Conservation (phyloP, 2,888 invertebrate genomes). For the Cosmorhoe ocellata region DNA sequence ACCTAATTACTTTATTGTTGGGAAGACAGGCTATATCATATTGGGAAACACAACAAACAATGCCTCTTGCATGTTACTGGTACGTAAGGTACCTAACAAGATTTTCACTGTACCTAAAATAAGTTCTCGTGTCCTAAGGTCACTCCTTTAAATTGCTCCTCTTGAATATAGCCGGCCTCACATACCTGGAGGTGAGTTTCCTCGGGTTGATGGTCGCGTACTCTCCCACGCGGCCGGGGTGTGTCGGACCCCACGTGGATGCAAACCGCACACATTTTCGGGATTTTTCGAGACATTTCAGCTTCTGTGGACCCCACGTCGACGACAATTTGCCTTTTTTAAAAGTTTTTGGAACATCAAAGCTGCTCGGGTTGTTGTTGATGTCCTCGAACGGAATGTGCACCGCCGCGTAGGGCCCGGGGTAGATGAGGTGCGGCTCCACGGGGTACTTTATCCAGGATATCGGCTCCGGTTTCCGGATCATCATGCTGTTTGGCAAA, state of each 20-base stretch:
- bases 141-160: slow-evolving; percentile 23
- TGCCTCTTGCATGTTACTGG: too few species aligned
- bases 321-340: slow-evolving; percentile 21
- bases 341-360: not conserved
- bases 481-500: not conserved
- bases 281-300: slow-evolving; percentile 22
- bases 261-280: slow-evolving; percentile 30
- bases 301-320: slow-evolving; percentile 33
- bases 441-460: slow-evolving; percentile 24
- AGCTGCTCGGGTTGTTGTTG: slow-evolving; percentile 3
- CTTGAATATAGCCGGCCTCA: slow-evolving; percentile 46
- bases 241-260: slow-evolving; percentile 30
- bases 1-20: too few species aligned
- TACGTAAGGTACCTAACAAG: too few species aligned
- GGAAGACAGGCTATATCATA: slow-evolving; percentile 14
- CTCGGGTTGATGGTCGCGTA: slow-evolving; percentile 56
- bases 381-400: slow-evolving; percentile 12
- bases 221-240: slow-evolving; percentile 36
- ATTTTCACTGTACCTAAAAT: not conserved
- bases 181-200: slow-evolving; percentile 44
- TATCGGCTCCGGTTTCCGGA: slow-evolving; percentile 16
- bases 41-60: too few species aligned
- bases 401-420: slow-evolving; percentile 12
- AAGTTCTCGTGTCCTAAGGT: too few species aligned
- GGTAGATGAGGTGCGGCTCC: slow-evolving; percentile 9